Evolutionary conservation across 2,113 vertebrate species (phyloP).

Genomic region (Sinocyclocheilus rhinocerous): DNA sequence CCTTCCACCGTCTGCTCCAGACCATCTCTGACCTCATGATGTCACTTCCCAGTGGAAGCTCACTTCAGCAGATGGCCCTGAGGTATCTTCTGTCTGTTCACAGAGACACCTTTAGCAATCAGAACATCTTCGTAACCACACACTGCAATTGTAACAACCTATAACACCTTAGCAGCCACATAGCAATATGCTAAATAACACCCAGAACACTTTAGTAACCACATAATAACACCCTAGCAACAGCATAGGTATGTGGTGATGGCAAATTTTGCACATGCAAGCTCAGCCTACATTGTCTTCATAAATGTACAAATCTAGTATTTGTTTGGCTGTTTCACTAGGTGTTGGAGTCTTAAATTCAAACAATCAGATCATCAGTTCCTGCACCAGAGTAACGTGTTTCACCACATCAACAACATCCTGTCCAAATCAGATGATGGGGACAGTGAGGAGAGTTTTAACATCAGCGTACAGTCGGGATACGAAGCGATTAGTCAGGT

Average conservation of each 20-base stretch:
- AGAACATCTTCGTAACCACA: too few species aligned
- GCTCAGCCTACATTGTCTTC: not conserved
- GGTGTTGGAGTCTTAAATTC: conserved; percentile 99
- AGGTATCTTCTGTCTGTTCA: conserved; percentile 75
- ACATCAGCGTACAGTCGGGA: conserved; percentile 95
- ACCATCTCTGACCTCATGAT: conserved; percentile 99
- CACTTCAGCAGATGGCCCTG: conserved; percentile 97
- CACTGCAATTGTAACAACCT: too few species aligned
- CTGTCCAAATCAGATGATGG: conserved; percentile 98
- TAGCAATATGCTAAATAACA: too few species aligned
- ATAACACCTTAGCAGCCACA: too few species aligned
- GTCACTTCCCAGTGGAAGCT: conserved; percentile 96
- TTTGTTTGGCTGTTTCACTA: conserved; percentile 58
- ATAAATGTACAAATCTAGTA: not conserved
- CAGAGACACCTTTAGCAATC: not conserved
- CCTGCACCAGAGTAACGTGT: conserved; percentile 98
- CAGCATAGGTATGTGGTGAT: too few species aligned
- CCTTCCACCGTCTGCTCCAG: conserved; percentile 96
- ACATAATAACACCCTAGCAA: too few species aligned
- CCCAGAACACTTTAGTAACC: too few species aligned
- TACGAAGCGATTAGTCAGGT: conserved; percentile 97
- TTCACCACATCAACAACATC: conserved; percentile 99
- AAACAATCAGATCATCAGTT: conserved; percentile 99
- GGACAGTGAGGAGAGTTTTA: conserved; percentile 98
- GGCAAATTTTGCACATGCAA: not conserved